These are phyloP conservation scores for Clarias batrachus DNA, from an alignment of 2,113 vertebrate genomes.

Conservation along the genomic window DNA sequence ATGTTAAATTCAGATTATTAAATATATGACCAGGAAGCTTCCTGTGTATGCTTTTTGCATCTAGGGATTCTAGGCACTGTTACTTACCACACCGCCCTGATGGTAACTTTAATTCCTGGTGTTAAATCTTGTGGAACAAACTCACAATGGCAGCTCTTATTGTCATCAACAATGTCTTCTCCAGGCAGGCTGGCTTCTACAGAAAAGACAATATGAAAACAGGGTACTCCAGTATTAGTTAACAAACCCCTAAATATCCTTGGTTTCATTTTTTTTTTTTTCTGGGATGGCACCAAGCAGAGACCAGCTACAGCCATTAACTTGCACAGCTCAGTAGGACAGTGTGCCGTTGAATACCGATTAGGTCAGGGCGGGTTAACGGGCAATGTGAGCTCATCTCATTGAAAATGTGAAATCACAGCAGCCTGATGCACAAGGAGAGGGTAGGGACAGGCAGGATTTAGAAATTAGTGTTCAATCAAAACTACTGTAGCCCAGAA, in stretches of 20 bases:
- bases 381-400: slow-evolving; percentile 39
- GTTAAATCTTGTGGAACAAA: slow-evolving; percentile 93
- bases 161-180: slow-evolving; percentile 90
- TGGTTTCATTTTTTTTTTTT: slow-evolving; percentile 13
- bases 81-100: slow-evolving; percentile 93
- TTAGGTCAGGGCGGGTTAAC: slow-evolving; percentile 43
- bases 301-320: slow-evolving; percentile 51
- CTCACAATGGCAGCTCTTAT: slow-evolving; percentile 95
- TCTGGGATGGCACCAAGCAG: slow-evolving; percentile 53
- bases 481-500: slow-evolving; percentile 51
- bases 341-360: slow-evolving; percentile 29
- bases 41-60: not conserved
- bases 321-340: slow-evolving; percentile 53
- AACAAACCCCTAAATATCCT: slow-evolving; percentile 14
- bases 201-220: slow-evolving; percentile 53
- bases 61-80: not conserved
- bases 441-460: slow-evolving; percentile 4
- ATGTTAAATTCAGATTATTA: not conserved
- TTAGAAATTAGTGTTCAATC: slow-evolving; percentile 27
- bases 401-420: slow-evolving; percentile 41
- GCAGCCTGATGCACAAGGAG: slow-evolving; percentile 38
- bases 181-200: slow-evolving; percentile 90
- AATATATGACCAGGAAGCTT: not conserved
- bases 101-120: slow-evolving; percentile 92
- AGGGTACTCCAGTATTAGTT: slow-evolving; percentile 48